Evolutionary conservation across 2,113 vertebrate genomes (phyloP).

Genomic region (Gobiocypris rarus): DNA sequence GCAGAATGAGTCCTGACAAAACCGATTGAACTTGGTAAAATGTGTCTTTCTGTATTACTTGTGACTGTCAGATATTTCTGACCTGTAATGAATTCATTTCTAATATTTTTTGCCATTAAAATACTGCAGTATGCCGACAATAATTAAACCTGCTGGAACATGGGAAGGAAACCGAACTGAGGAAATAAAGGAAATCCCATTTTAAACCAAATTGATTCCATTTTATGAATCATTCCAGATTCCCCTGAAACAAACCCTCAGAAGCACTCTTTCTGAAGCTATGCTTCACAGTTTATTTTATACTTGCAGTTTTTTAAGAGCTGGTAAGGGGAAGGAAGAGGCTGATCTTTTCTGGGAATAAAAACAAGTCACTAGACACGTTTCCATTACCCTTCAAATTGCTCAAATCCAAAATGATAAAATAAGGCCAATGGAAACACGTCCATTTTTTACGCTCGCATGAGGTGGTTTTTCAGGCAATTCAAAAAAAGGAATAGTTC

Average conservation of each 20-base stretch:
- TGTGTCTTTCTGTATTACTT: conserved; percentile 4
- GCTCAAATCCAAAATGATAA: too few relatives aligned
- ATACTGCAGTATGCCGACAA: neutral
- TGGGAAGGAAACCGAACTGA: neutral
- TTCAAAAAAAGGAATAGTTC: too few relatives aligned
- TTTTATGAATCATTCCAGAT: neutral
- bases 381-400: too few relatives aligned
- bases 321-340: neutral
- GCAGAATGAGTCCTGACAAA: conserved; percentile 43
- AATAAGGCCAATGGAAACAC: too few relatives aligned
- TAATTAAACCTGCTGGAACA: conserved; percentile 14
- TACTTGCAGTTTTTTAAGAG: conserved; percentile 10
- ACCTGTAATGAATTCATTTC: neutral
- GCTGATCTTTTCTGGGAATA: conserved; percentile 6
- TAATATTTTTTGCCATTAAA: neutral
- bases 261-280: conserved; percentile 5
- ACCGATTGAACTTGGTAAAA: conserved; percentile 34
- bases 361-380: neutral
- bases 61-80: conserved; percentile 7
- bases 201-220: conserved; percentile 18
- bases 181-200: neutral
- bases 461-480: too few relatives aligned
- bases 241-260: conserved; percentile 2
- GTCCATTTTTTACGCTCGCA: too few relatives aligned
- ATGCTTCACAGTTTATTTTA: conserved; percentile 30